These are phyloP conservation scores for Rhinichthys osculus DNA, from an alignment of 2,797 vertebrate species.

Conservation along the genomic window DNA sequence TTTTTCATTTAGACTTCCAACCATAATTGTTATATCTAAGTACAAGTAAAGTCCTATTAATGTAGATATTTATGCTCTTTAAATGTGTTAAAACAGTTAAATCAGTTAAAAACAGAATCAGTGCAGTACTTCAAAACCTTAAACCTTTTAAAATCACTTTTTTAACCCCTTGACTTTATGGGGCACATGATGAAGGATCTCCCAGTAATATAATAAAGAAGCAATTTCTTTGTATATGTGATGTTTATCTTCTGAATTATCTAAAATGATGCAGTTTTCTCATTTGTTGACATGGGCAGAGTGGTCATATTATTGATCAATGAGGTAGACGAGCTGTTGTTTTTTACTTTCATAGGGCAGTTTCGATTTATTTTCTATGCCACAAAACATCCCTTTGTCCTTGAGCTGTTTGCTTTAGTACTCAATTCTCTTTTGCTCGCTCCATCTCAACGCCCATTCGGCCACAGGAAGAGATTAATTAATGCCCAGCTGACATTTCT, in stretches of 20 bases:
- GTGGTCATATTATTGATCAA: conserved; percentile 26
- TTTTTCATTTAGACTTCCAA: neutral
- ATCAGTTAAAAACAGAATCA: conserved; percentile 13
- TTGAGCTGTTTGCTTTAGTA: conserved; percentile 43
- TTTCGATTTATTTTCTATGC: conserved; percentile 44
- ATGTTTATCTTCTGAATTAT: conserved; percentile 25
- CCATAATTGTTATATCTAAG: neutral
- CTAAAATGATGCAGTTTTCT: conserved; percentile 11
- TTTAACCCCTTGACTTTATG: conserved; percentile 2
- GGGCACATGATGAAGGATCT: conserved; percentile 25
- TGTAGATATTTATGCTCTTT: neutral
- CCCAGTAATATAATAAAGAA: conserved; percentile 33
- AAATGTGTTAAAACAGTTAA: too few relatives aligned
- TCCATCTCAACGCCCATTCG: neutral
- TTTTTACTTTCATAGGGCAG: conserved; percentile 19
- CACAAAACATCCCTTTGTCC: conserved; percentile 32
- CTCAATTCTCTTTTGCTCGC: conserved; percentile 10
- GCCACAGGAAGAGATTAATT: conserved; percentile 53
- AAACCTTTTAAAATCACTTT: conserved; percentile 16
- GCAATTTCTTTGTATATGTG: conserved; percentile 9
- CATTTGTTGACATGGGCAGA: neutral
- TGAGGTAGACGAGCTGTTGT: neutral
- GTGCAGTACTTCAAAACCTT: neutral
- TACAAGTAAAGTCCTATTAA: neutral
- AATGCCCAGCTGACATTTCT: conserved; percentile 58